A percentile compares a stretch with the other conserved stretches of the same genome.
These are phyloP conservation scores for Accipiter virgatus DNA, from an alignment of 2,113 vertebrate genomes.

Conservation along the genomic window DNA sequence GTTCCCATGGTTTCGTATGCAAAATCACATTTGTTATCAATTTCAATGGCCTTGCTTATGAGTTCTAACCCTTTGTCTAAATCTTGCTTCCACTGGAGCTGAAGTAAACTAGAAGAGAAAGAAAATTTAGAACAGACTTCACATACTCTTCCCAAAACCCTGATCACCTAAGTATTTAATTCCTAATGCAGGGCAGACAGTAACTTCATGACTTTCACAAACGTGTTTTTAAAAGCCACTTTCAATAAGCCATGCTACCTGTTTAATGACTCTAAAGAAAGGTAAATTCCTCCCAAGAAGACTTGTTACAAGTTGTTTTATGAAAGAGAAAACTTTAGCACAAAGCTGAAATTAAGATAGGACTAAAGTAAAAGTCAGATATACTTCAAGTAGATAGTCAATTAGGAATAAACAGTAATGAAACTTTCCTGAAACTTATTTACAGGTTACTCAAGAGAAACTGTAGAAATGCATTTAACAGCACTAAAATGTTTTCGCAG, in stretches of 20 bases:
- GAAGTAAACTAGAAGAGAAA: constrained; percentile 85
- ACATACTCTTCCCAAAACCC: neutral
- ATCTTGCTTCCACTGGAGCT: constrained; percentile 99
- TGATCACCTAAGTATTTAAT: neutral
- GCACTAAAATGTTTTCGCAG: neutral
- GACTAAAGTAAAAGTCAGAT: neutral
- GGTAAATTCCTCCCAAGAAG: neutral
- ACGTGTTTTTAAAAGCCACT: neutral
- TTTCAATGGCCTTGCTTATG: constrained; percentile 98
- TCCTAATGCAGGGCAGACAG: neutral
- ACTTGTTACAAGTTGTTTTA: neutral
- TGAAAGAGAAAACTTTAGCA: neutral
- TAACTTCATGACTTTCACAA: neutral
- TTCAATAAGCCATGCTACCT: neutral
- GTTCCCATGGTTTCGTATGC: constrained; percentile 99
- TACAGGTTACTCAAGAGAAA: neutral
- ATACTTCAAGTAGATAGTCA: neutral
- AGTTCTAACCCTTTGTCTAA: constrained; percentile 94
- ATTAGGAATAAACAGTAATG: neutral
- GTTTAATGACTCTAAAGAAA: neutral
- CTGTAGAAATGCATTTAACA: neutral
- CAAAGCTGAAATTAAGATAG: neutral
- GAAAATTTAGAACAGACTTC: neutral
- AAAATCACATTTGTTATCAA: constrained; percentile 99
- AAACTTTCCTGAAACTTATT: neutral